phyloP scores from a whole-genome alignment of 2,888 invertebrate species.

The Polyploca ridens region DNA sequence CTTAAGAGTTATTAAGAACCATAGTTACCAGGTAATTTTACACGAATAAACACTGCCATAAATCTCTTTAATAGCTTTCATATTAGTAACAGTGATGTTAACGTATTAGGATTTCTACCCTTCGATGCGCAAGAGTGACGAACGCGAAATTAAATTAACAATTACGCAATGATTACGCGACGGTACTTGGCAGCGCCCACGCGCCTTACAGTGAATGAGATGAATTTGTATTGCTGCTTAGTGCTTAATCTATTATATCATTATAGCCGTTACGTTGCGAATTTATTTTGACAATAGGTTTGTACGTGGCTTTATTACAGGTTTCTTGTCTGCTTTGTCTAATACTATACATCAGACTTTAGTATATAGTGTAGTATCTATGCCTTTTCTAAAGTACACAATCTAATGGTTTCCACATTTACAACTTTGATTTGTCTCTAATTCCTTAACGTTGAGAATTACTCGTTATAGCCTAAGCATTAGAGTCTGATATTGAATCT shows the following conservation, averaged over 20 bases:
- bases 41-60: background rate
- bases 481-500: constrained; percentile 23
- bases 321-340: background rate
- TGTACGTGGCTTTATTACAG: background rate
- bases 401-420: no score
- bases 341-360: no score
- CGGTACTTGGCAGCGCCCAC: constrained; percentile 25
- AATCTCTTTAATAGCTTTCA: background rate
- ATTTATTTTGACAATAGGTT: constrained; percentile 4
- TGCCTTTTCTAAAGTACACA: background rate
- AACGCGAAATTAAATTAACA: constrained; percentile 32
- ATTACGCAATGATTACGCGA: constrained; percentile 48
- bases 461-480: background rate
- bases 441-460: background rate
- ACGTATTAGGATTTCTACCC: constrained; percentile 22
- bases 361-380: background rate
- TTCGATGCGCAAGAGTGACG: constrained; percentile 33
- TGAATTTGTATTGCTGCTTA: constrained; percentile 27
- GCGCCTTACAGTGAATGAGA: constrained; percentile 20
- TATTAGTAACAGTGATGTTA: background rate
- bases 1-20: no score
- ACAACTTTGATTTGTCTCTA: background rate
- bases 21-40: background rate
- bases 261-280: background rate
- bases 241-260: constrained; percentile 11